Percentiles rank a stretch among this genome's conserved stretches.
Evolutionary conservation across 92 coral and sea anemone species (phyloP).

Genomic region (Muricea muricata): DNA sequence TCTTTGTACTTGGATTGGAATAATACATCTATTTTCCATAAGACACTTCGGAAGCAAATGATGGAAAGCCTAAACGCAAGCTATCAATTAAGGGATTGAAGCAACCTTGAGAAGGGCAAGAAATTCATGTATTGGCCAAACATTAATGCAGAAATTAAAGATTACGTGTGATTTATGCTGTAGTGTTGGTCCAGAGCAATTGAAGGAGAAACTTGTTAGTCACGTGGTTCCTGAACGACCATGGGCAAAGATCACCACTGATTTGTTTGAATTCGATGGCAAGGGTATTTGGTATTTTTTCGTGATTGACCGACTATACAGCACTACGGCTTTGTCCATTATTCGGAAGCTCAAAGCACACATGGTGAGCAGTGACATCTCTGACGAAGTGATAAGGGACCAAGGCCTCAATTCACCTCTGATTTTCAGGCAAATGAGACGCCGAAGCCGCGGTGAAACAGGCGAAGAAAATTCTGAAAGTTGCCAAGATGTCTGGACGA

Average conservation of each 20-base stretch:
- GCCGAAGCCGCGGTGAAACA: slow-evolving; percentile 21
- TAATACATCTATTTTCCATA: too few species aligned
- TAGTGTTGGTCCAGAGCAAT: too few species aligned
- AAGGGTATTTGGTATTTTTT: background rate
- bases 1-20: too few species aligned
- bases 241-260: background rate
- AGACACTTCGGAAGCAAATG: too few species aligned
- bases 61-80: too few species aligned
- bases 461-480: slow-evolving; percentile 23
- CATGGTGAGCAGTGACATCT: background rate
- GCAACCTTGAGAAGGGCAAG: too few species aligned
- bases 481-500: background rate
- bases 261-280: background rate
- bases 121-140: too few species aligned
- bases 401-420: slow-evolving; percentile 2
- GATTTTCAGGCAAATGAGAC: slow-evolving; percentile 30
- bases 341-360: background rate
- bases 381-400: background rate
- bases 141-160: too few species aligned
- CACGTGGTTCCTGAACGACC: background rate
- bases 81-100: too few species aligned
- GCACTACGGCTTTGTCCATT: background rate
- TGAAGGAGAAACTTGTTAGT: too few species aligned
- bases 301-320: background rate
- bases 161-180: too few species aligned